These are phyloP conservation scores for Lasiommata megera DNA, from an alignment of 2,888 invertebrate genomes.

Conservation along the genomic window DNA sequence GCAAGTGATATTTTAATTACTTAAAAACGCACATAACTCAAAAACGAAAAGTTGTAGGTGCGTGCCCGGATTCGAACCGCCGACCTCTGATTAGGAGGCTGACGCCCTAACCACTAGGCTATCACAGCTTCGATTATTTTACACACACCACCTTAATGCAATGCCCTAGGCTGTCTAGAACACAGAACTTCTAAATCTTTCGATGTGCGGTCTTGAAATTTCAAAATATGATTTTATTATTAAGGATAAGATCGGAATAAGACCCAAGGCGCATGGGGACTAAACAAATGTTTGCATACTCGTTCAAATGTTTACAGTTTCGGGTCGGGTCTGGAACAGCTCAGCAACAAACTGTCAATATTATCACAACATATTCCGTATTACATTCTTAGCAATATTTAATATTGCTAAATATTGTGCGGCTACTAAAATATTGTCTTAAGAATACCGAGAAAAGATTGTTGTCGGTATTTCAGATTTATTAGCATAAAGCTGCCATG, in stretches of 20 bases:
- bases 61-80: too few relatives aligned
- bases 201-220: too few relatives aligned
- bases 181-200: too few relatives aligned
- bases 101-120: too few relatives aligned
- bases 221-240: neutral
- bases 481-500: neutral
- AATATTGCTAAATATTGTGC: slow-evolving; percentile 1
- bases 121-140: too few relatives aligned
- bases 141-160: too few relatives aligned
- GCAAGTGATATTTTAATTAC: too few relatives aligned
- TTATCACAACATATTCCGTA: slow-evolving; percentile 13
- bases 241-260: neutral
- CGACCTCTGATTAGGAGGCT: too few relatives aligned
- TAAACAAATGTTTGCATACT: slow-evolving; percentile 17
- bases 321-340: slow-evolving; percentile 17
- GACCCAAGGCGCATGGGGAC: neutral
- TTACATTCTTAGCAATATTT: slow-evolving; percentile 10
- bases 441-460: neutral
- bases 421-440: neutral
- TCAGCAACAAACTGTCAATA: slow-evolving; percentile 16
- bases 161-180: too few relatives aligned
- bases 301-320: slow-evolving; percentile 11
- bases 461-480: neutral
- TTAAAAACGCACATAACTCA: too few relatives aligned
- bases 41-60: too few relatives aligned